A percentile compares a stretch with the other conserved stretches of the same genome.
These are phyloP conservation scores for Epirrita christyi DNA, from an alignment of 2,888 invertebrate genomes.

Conservation along the genomic window DNA sequence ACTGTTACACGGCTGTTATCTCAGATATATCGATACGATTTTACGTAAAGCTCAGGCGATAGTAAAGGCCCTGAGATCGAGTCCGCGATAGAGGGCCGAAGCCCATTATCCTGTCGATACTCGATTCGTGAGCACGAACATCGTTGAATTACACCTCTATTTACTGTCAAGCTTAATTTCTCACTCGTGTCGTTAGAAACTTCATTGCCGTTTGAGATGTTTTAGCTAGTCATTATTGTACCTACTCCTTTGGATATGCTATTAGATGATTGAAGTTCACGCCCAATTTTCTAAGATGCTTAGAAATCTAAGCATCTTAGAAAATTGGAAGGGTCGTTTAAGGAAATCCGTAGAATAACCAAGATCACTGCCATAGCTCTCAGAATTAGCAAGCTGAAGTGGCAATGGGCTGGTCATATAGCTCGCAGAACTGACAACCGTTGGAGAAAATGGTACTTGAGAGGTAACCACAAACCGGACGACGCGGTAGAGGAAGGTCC, in stretches of 20 bases:
- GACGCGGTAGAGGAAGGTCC: too few species aligned
- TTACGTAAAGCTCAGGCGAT: slow-evolving; percentile 45
- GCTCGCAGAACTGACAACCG: too few species aligned
- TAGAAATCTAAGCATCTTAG: too few species aligned
- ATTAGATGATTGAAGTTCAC: slow-evolving; percentile 9
- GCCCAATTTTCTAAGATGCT: too few species aligned
- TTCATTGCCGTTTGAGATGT: slow-evolving; percentile 51
- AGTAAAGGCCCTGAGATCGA: slow-evolving; percentile 57
- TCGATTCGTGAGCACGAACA: slow-evolving; percentile 80
- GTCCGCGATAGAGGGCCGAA: slow-evolving; percentile 52
- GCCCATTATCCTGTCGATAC: slow-evolving; percentile 81
- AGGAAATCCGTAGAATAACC: too few species aligned
- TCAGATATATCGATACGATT: slow-evolving; percentile 6
- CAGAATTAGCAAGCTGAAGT: too few species aligned
- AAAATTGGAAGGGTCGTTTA: too few species aligned
- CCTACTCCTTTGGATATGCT: not conserved
- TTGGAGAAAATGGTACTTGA: too few species aligned
- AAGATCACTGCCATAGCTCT: too few species aligned
- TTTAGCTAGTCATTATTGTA: slow-evolving; percentile 36
- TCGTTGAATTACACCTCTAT: slow-evolving; percentile 80
- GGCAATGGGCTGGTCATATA: too few species aligned
- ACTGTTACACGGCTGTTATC: not conserved
- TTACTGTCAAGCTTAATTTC: slow-evolving; percentile 82
- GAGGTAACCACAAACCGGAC: too few species aligned
- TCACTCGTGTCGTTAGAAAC: slow-evolving; percentile 76